These are phyloP conservation scores for Rotaria sp. DNA, from an alignment of 2,888 invertebrate genomes.

Conservation along the genomic window DNA sequence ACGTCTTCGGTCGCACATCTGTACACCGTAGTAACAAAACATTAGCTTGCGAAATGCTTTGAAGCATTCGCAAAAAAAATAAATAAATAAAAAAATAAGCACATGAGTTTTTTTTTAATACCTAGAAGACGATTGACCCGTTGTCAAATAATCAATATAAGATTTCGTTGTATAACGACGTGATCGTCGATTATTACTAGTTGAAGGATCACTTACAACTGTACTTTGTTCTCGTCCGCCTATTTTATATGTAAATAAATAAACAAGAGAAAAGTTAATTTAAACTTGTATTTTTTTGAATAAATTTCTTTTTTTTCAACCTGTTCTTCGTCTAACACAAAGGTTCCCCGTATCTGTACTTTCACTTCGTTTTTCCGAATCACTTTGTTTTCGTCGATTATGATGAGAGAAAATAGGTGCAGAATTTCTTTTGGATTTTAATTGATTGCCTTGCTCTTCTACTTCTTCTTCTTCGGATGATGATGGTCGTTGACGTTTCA, in stretches of 20 bases:
- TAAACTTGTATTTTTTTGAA: neutral
- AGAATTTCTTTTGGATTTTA: neutral
- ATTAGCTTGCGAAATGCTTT: neutral
- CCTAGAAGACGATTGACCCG: neutral
- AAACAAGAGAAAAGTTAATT: neutral
- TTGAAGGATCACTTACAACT: slow-evolving; percentile 7
- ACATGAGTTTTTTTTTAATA: too few species aligned
- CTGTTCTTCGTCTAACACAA: neutral
- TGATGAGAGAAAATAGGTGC: neutral
- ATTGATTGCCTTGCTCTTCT: neutral
- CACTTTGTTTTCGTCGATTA: neutral
- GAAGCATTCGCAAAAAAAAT: neutral
- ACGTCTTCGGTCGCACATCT: neutral
- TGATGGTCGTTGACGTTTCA: neutral
- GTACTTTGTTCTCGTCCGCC: slow-evolving; percentile 11
- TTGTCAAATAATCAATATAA: neutral
- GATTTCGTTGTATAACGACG: slow-evolving; percentile 5
- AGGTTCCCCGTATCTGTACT: slow-evolving; percentile 14
- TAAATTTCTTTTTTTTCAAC: neutral
- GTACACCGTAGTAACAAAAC: neutral
- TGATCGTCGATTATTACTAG: neutral
- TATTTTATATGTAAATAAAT: neutral
- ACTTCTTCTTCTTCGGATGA: neutral
- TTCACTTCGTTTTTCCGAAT: slow-evolving; percentile 2
- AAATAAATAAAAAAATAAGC: neutral